Percentiles rank a stretch among this genome's conserved stretches.
Conservation (phyloP, 2,888 invertebrate genomes). For the Lymantria dispar region DNA sequence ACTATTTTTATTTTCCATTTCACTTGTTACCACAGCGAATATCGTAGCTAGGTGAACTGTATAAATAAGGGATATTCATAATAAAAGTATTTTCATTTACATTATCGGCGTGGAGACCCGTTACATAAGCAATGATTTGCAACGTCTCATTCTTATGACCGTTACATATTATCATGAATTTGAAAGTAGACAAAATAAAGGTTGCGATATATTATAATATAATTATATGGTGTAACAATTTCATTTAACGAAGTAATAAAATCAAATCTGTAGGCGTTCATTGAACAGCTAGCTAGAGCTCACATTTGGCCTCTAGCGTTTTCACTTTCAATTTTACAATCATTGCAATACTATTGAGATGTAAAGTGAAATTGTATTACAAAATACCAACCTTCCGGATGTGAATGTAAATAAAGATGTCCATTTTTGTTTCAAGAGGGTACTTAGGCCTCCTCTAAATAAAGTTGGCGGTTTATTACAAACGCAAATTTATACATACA, state of each 20-base stretch:
- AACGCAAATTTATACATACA: constrained; percentile 16
- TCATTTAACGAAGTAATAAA: constrained; percentile 15
- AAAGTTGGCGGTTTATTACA: constrained; percentile 26
- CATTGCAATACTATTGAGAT: constrained; percentile 37
- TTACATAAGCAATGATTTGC: too few species aligned
- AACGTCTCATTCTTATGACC: too few species aligned
- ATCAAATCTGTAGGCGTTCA: constrained; percentile 18
- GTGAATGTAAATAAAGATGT: constrained; percentile 39
- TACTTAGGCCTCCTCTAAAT: constrained; percentile 15
- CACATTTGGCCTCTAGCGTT: constrained; percentile 31
- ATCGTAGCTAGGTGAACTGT: too few species aligned
- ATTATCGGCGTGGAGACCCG: too few species aligned
- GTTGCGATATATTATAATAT: too few species aligned
- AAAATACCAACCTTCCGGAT: constrained; percentile 40
- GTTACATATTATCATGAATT: too few species aligned
- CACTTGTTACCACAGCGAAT: too few species aligned
- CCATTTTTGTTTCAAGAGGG: constrained; percentile 39
- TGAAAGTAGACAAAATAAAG: too few species aligned
- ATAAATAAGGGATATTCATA: too few species aligned
- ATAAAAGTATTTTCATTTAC: too few species aligned
- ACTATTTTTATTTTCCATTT: too few species aligned
- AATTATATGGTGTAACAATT: neutral
- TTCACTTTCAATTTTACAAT: constrained; percentile 48
- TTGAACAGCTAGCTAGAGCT: constrained; percentile 11
- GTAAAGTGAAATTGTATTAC: constrained; percentile 50